Evolutionary conservation across 1,140 invertebrate species (phyloP), one percentile per base, ranked within the genome.

Genomic region (Mercenaria mercenaria): DNA sequence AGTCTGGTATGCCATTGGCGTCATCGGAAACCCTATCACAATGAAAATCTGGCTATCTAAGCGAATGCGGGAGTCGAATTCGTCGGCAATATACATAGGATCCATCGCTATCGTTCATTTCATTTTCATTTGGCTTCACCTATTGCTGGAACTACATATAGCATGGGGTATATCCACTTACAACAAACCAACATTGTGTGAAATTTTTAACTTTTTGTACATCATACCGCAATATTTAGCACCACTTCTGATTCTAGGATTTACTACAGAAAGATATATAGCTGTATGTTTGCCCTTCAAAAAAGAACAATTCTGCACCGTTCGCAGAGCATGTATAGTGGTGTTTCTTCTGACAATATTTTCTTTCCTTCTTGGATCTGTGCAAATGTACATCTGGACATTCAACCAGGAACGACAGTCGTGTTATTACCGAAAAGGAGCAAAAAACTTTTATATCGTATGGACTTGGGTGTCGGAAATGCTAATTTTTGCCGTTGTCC

Each of bases 261-360:
- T 99, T 43, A 99, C 99, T 0, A 97, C 99, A 90, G 99, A 99
- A 96, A 97, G 99, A 61, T 99, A 98, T 96, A 98, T 99, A 50
- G 99, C 99, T 0, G 99, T 99, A 0, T 99, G 99, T 94, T 98
- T 99, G 95, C 99, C 99, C 0, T 97, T 99, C 34, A 97, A 97
- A 85, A 94, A 94, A 84, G 94, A 94, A 69, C 92, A 91, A 59
- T 93, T 86, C 80, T 95, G 94, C 85, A 95, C 94, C 1, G 93
- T 94, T 1, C 43, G 69, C 0, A 64, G 92, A 29, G 94, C 94
- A 59, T 85, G 90, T 32, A 79, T 88, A n/a, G 87, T 93, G 8
- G 92, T 93, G 39, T 13, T 77, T 11, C 32, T 74, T 13, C 77
- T 94, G 20, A 76, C 90, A 1, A 26, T 92, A n/a, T 77, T 94